Base-by-base conservation (phyloP, 2,113 vertebrate species). In the Butorides virescens region DNA sequence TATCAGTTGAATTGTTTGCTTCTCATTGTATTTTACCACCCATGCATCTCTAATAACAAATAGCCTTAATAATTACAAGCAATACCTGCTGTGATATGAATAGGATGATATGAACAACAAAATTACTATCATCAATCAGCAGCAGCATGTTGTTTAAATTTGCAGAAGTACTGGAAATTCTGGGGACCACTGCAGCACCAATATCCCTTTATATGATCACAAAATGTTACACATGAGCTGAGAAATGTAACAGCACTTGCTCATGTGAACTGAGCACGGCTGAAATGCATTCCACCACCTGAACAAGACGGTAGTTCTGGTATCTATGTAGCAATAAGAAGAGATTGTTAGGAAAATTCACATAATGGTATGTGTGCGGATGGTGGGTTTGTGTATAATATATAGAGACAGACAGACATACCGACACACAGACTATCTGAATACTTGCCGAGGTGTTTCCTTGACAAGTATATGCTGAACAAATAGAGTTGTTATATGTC, bases 71-170 rank as follows among this genome's bases (percentile, higher is more conserved):
- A 97, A 96, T 94, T 96, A 94, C 71, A 47, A 92, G 91, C 91
- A 88, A 47, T 88, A 94, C 93, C 95, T 96, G 78, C 93, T 95
- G 93, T 91, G 96, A 90, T 97, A 92, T 86, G 59, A 96, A 93
- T 75, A 93, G 72, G 59, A 44, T 90, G 59, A 94, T 96, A 77
- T 58, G 52, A 97, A 85, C 81, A 93, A 77, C 79, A 89, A 97
- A 97, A 97, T 96, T 94, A 75, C 89, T 95, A 58, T 88, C 82
- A 91, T 96, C 95, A 86, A 83, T 92, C 86, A 95, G 0, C 72
- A 86, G 44, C 49, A 71, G 37, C 50, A 18, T 19, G 36, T 78
- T 90, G 70, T 56, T 92, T 62, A 78, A 93, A 92, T 86, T 89
- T 76, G 72, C 93, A 95, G 70, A 80, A 97, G 90, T 7, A 70